Percentiles rank a stretch among this genome's conserved stretches.
phyloP scores from a whole-genome alignment of 2,888 invertebrate species.

The Eristalis pertinax region DNA sequence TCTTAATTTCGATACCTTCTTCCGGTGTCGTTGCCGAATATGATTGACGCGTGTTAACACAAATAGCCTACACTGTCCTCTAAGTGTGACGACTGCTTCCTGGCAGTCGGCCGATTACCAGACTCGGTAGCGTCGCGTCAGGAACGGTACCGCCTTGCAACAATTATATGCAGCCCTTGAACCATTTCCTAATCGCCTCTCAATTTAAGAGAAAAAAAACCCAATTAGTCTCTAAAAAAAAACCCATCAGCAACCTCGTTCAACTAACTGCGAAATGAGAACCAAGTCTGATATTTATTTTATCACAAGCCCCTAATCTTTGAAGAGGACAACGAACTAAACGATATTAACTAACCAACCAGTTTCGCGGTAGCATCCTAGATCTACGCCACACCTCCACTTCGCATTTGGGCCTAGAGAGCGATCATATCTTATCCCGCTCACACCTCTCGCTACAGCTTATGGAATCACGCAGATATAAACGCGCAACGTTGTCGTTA shows the following conservation, averaged over 20 bases:
- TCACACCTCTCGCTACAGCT: background rate
- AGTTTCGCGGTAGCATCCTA: slow-evolving; percentile 31
- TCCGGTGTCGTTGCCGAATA: no score
- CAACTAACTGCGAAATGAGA: background rate
- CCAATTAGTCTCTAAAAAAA: background rate
- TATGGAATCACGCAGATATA: background rate
- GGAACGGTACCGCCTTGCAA: no score
- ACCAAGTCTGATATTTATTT: background rate
- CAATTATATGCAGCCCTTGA: no score
- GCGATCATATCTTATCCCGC: background rate
- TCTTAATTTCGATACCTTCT: no score
- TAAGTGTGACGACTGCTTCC: no score
- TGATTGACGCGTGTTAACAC: no score
- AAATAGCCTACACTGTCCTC: no score
- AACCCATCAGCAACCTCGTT: background rate
- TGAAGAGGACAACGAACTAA: slow-evolving; percentile 35
- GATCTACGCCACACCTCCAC: slow-evolving; percentile 16
- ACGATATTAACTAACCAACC: slow-evolving; percentile 16
- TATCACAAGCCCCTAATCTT: background rate
- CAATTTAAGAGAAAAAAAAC: background rate
- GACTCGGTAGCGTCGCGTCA: no score
- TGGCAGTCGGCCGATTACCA: no score
- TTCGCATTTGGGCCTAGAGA: background rate
- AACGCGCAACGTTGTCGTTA: background rate
- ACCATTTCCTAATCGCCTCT: no score